Percentiles rank a stretch among this genome's conserved stretches.
Conservation (phyloP, 2,797 vertebrate species). For the Platyrinchus mystaceus region DNA sequence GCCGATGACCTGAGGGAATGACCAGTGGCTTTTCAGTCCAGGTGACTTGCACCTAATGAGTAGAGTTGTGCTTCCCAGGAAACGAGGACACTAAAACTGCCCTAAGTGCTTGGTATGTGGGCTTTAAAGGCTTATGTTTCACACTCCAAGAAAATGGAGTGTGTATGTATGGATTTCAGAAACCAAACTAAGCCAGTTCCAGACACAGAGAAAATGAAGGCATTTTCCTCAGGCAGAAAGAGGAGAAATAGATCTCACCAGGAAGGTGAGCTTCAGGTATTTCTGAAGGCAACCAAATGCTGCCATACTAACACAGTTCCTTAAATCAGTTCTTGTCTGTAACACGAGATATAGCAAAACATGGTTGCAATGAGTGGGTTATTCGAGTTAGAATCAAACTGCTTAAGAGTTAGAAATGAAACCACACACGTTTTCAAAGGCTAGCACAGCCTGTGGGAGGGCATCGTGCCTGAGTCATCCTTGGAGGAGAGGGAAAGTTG, state of each 20-base stretch:
- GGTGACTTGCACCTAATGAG: slow-evolving; percentile 54
- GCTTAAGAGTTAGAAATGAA: not conserved
- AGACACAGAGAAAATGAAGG: not conserved
- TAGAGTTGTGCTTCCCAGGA: not conserved
- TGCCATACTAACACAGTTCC: not conserved
- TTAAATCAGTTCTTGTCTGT: not conserved
- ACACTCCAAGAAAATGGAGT: not conserved
- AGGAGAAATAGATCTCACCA: not conserved
- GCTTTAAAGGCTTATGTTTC: slow-evolving; percentile 24
- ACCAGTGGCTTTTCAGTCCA: slow-evolving; percentile 19
- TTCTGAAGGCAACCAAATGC: not conserved
- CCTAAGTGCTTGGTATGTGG: not conserved
- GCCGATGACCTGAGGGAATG: slow-evolving; percentile 55
- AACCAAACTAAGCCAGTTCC: not conserved
- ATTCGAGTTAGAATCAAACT: not conserved
- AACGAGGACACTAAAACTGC: not conserved
- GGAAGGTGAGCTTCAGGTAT: not conserved
- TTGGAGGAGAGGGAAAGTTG: not conserved
- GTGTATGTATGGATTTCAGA: not conserved
- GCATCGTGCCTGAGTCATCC: not conserved
- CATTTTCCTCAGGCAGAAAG: not conserved
- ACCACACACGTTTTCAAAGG: not conserved
- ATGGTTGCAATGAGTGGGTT: not conserved
- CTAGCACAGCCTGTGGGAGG: not conserved
- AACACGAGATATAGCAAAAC: not conserved